Base-by-base conservation (phyloP, 2,888 invertebrate species). In the Trisateles emortualis region DNA sequence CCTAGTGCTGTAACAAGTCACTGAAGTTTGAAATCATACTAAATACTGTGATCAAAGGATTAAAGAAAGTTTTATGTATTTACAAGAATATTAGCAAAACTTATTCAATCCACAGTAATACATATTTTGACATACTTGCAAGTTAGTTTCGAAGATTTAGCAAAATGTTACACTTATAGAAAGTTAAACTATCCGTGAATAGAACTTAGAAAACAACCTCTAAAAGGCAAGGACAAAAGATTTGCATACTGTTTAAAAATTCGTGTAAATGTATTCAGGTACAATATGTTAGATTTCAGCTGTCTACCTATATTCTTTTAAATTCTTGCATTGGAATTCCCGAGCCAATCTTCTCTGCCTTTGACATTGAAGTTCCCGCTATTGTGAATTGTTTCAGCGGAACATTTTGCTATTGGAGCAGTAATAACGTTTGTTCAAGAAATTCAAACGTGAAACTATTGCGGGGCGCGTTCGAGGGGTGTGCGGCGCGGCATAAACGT, bases 371-470 rank as follows among this genome's bases (percentile, higher is more conserved):
- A 85, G 87, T 86, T 87, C 76, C 77, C 77, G 72, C 81, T 84
- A 84, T 88, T 87, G 86, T 84, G 85, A 88, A 88, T 89, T 88
- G 88, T 89, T 89, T 88, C 82, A 84, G 77, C 72, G 76, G 82
- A 86, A 84, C 84, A 84, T 87, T 85, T 78, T 76, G 75, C 87
- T 78, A 84, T 87, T 84, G 84, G 81, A 83, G 81, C 83, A 82
- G 88, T 88, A 90, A 90, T 89, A 89, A 87, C 86, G 86, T 88
- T 88, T 87, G 88, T 83, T 86, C 84, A 83, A 87, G 87, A 87
- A 88, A 89, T 88, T 87, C 88, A 87, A 88, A 87, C 86, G 86
- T 76, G 84, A 77, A 88, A 87, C 88, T 88, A 86, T 88, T 86
- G 85, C 78, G 82, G 69, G 59, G 78, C 76, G 72, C 69, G 61